Base-by-base conservation (phyloP, 2,888 invertebrate species). In the Standfussiana lucernea region DNA sequence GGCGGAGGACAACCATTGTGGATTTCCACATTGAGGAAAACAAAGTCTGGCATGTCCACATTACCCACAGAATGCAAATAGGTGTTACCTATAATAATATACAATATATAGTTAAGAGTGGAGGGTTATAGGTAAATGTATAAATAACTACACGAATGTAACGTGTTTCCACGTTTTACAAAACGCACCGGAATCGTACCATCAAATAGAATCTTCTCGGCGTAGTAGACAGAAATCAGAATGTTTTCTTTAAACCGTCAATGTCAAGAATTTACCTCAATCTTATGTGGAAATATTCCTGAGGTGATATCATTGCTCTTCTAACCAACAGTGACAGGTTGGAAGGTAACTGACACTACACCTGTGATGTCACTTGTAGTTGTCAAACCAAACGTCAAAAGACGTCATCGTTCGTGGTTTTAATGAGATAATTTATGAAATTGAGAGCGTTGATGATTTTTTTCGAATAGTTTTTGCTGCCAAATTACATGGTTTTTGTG, bases 221-320 rank as follows among this genome's bases (percentile, higher is more conserved):
- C 37, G 65, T n/a, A 61, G n/a, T 64, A 35, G 66, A 70, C 59
- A 74, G 24, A 68, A 24, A 45, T 71, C 50, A 21, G 32, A 67
- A 73, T 69, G 35, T 80, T 73, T 70, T 76, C 75, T 74, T 80
- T 72, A 21, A 56, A 62, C 32, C 13, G 32, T 35, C 45, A 62
- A 61, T 84, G 85, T 84, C 84, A 86, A 85, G 77, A 82, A 77
- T 73, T 74, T 61, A 66, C 65, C 68, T 59, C 53, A 67, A 71
- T 56, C 56, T 65, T 6, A 15, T 37, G 72, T 81, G 77, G 70
- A 74, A 84, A 84, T 82, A 77, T 78, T 72, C 69, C 74, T 59
- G 15, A 83, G 72, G 67, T 77, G 61, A 67, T 59, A 67, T 82
- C 59, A 75, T 50, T 70, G 61, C 82, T 62, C 62, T 56, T 18